Base-by-base conservation (phyloP, 2,113 vertebrate genomes). In the Hirundichthys speculiger region DNA sequence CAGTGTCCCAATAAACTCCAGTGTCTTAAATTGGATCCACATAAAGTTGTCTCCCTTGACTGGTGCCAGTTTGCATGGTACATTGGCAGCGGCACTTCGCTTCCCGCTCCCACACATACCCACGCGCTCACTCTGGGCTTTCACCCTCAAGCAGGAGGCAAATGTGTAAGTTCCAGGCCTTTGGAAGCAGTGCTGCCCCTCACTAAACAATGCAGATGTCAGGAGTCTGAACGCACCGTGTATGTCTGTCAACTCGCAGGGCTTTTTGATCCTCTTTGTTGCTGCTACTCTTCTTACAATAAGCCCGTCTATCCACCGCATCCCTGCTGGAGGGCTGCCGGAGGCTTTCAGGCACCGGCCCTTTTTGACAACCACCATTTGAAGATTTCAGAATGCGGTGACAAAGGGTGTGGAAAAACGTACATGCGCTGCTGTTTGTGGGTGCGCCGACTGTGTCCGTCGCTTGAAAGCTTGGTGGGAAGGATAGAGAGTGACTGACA, bases 401-500 rank as follows among this genome's bases (percentile, higher is more conserved):
- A 80, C 84, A 85, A 77, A 75, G 71, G 54, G 66, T 53, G 55
- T 40, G 49, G 65, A 48, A n/a, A 75, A 74, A 79, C 10, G 53
- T 72, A 21, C 66, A 63, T 51, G 56, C 27, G 25, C 30, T 54
- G 43, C 41, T 49, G 41, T 47, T 45, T 75, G n/a, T 43, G 27
- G 38, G 54, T 50, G 65, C 42, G 61, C 43, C 30, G 52, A 52
- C 34, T 57, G 77, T 62, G 41, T 65, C 49, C 73, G 67, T 63
- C 20, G 18, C 38, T 20, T 30, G 66, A 49, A 64, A 41, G 70
- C 55, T 68, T 30, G 75, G 75, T 64, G 77, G 63, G 62, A 69
- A 71, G 80, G 58, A 66, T 69, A 64, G 77, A 70, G 73, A 50
- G 79, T 91, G 91, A 93, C 82, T 92, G 92, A 92, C 93, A 91